These are phyloP conservation scores for Balanococcus diminutus DNA, from an alignment of 2,888 invertebrate species.

Conservation along the genomic window DNA sequence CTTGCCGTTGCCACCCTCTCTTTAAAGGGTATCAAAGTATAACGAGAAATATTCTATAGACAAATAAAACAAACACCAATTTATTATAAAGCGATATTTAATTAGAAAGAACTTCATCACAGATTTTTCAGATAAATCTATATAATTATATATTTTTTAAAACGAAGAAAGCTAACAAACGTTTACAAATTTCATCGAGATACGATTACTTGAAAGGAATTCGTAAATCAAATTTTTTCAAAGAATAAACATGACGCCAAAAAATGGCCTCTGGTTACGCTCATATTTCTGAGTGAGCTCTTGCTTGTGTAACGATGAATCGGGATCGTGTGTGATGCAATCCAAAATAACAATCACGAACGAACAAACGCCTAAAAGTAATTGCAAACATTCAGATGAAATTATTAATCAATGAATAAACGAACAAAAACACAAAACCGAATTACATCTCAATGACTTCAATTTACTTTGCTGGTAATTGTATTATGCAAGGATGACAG, in stretches of 20 bases:
- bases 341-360: background rate
- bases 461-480: constrained; percentile 86
- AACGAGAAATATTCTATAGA: no score
- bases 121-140: constrained; percentile 11
- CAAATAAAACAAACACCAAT: background rate
- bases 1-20: no score
- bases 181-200: background rate
- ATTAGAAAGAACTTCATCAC: constrained; percentile 35
- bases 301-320: background rate
- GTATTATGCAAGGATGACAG: constrained; percentile 85
- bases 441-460: constrained; percentile 24
- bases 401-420: background rate
- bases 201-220: background rate
- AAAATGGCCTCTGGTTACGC: background rate
- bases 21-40: no score
- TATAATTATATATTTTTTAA: background rate
- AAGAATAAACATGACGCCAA: background rate
- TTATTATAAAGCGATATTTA: constrained; percentile 21
- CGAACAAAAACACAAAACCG: background rate
- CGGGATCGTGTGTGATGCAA: background rate
- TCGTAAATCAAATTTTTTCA: background rate
- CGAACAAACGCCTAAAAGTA: background rate
- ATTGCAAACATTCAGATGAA: background rate
- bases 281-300: background rate
- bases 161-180: constrained; percentile 3